Evolutionary conservation across 2,888 invertebrate species (phyloP), one percentile per base, ranked within the genome.

Genomic region (Tenthredo scrophulariae): DNA sequence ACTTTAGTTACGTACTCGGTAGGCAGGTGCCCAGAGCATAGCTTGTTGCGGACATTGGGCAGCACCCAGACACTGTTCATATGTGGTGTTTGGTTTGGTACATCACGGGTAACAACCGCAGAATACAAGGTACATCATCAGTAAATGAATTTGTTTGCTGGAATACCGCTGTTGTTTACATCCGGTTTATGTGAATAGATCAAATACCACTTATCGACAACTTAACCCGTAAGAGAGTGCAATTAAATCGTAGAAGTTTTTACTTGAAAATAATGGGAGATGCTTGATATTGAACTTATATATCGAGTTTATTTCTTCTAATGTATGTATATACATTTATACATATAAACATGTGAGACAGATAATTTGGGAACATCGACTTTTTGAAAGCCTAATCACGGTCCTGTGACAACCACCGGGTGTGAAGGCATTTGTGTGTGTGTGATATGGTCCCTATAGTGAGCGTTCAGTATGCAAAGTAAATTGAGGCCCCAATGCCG

Each of bases 221-320:
- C 10, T 18, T 3, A 33, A 18, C 29, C 15, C 13, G 4, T 67
- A 4, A 18, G 33, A 67, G 0, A 67, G 33, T 67, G 67, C 67
- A 33, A 26, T 62, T 13, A 62, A 26, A n/a, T 33, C 33, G 37
- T 5, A 10, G 15, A 40, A 72, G n/a, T 72, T 37, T n/a, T 40
- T 72, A 10, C 33, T 37, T 40, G n/a, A n/a, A 9, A 40, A 72
- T 37, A n/a, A 6, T 6, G 40, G 22, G 37, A 72, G 9, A 26
- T n/a, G 9, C 40, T 40, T 26, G 13, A 1, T 18, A 43, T 74
- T 22, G 29, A 50, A 80, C 29, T 62, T 80, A 58, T 37, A 62
- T 80, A 62, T 80, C 62, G 40, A 58, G 58, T 33, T 80, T 62
- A 26, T 62, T 80, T 80, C 40, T n/a, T 40, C 62, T 50, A 50